Percentiles rank a stretch among this genome's conserved stretches.
Evolutionary conservation across 2,888 invertebrate species (phyloP).

Genomic region (Notodonta ziczac): DNA sequence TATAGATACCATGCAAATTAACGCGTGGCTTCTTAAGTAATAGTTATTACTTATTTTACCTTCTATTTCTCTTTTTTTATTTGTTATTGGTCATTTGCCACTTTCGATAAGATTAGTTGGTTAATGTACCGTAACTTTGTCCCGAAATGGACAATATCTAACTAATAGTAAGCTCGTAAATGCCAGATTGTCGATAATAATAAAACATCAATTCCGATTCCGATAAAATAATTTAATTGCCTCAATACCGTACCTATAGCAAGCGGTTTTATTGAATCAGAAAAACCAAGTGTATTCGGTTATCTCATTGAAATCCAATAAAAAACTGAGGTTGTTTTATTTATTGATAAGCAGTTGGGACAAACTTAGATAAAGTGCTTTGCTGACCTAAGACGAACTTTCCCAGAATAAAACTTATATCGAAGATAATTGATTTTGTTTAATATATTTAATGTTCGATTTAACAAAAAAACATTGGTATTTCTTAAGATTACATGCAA

Average conservation of each 20-base stretch:
- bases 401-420: conserved; percentile 12
- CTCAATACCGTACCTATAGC: conserved; percentile 7
- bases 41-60: too few species aligned
- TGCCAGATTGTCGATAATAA: conserved; percentile 21
- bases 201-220: conserved; percentile 26
- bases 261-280: conserved; percentile 13
- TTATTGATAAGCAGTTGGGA: conserved; percentile 10
- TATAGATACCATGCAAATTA: too few species aligned
- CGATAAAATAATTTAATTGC: conserved; percentile 21
- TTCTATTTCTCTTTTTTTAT: too few species aligned
- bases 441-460: neutral
- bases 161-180: conserved; percentile 28
- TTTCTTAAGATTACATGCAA: neutral
- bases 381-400: conserved; percentile 13
- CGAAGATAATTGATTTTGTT: conserved; percentile 18
- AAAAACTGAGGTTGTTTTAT: conserved; percentile 27
- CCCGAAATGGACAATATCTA: conserved; percentile 21
- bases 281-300: conserved; percentile 2
- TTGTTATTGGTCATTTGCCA: too few species aligned
- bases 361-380: conserved; percentile 19
- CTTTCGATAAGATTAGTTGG: neutral
- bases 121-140: conserved; percentile 10
- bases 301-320: conserved; percentile 30
- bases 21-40: too few species aligned
- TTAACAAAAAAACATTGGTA: neutral